Evolutionary conservation across 2,113 vertebrate genomes (phyloP).

Genomic region (Lamprologus speciosus): DNA sequence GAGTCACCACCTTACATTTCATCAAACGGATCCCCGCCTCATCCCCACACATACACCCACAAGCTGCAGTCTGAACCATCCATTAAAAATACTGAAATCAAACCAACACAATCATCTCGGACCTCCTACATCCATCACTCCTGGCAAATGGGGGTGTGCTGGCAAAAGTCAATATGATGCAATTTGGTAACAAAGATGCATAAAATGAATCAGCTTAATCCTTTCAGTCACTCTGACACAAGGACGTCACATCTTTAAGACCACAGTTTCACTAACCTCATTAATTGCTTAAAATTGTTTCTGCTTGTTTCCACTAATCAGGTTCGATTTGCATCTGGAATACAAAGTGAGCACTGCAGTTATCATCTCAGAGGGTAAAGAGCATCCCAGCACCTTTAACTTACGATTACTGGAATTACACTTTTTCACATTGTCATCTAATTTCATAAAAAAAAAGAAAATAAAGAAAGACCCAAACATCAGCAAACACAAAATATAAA

Average conservation of each 20-base stretch:
- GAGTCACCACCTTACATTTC: not conserved
- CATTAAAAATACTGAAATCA: not conserved
- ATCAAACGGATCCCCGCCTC: not conserved
- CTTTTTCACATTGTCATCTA: not conserved
- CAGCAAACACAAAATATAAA: not conserved
- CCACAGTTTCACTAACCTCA: not conserved
- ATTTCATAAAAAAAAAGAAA: not conserved
- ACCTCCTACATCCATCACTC: slow-evolving; percentile 8
- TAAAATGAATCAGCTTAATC: not conserved
- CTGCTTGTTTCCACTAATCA: not conserved
- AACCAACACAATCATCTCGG: not conserved
- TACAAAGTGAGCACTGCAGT: not conserved
- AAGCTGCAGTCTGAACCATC: not conserved
- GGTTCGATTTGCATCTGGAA: not conserved
- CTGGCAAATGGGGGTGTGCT: not conserved
- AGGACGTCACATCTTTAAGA: not conserved
- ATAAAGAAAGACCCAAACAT: not conserved
- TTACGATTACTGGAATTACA: not conserved
- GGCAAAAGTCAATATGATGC: not conserved
- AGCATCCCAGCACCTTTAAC: not conserved
- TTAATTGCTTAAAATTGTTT: not conserved
- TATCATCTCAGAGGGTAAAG: not conserved
- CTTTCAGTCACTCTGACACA: not conserved
- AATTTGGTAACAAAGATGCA: not conserved
- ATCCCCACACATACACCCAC: not conserved